These are phyloP conservation scores for Alaudala cheleensis DNA, from an alignment of 2,113 vertebrate species.

Conservation along the genomic window DNA sequence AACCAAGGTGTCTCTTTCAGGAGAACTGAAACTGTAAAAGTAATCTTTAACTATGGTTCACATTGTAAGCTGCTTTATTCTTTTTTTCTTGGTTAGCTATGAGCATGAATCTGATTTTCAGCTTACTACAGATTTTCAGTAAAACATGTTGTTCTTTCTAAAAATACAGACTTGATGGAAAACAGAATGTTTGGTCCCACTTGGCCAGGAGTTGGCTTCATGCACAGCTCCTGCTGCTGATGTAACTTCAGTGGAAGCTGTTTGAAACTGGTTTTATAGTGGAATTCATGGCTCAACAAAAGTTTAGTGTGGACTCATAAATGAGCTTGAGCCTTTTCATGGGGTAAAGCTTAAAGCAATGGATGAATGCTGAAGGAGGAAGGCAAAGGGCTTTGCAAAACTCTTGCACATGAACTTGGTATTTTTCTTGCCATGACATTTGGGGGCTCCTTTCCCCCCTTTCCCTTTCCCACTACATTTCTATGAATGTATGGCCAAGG, in stretches of 20 bases:
- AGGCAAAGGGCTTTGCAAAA: neutral
- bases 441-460: neutral
- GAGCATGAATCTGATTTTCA: constrained; percentile 10
- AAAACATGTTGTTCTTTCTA: neutral
- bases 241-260: neutral
- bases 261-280: neutral
- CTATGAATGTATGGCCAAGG: neutral
- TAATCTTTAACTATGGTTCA: neutral
- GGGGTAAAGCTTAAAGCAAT: neutral
- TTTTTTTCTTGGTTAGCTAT: neutral
- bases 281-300: neutral
- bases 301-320: neutral
- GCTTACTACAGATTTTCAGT: neutral
- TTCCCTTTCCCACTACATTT: neutral
- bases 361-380: neutral
- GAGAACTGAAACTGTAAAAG: neutral
- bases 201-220: neutral
- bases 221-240: neutral
- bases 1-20: neutral
- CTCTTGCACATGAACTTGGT: neutral
- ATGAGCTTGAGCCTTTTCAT: neutral
- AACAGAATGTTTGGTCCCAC: neutral
- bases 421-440: neutral
- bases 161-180: constrained; percentile 1
- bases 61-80: neutral